Evolutionary conservation across 92 coral and sea anemone genomes (phyloP).

Genomic region (Epizoanthus fatuus): DNA sequence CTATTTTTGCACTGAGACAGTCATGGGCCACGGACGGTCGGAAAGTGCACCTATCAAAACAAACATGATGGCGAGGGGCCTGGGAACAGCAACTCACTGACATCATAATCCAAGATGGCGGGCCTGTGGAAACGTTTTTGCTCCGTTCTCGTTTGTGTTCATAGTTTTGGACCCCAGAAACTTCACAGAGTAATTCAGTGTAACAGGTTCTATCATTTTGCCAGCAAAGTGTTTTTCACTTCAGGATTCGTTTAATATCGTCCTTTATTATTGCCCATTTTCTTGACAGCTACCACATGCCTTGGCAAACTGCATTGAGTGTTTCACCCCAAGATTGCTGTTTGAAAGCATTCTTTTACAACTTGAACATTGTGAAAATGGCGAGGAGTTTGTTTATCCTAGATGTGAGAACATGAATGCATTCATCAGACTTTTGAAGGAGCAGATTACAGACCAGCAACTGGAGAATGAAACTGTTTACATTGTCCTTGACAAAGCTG

Average conservation of each 20-base stretch:
- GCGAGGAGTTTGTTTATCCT: slow-evolving; percentile 32
- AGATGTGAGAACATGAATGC: slow-evolving; percentile 96
- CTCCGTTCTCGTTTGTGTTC: too few relatives aligned
- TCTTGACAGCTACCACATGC: slow-evolving; percentile 86
- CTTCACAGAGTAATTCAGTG: too few relatives aligned
- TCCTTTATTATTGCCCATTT: neutral
- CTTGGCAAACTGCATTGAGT: slow-evolving; percentile 89
- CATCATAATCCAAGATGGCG: too few relatives aligned
- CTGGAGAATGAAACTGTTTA: slow-evolving; percentile 78
- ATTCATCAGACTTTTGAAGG: slow-evolving; percentile 81
- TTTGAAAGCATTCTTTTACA: slow-evolving; percentile 85
- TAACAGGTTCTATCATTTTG: too few relatives aligned
- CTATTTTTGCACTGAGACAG: too few relatives aligned
- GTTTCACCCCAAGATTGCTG: slow-evolving; percentile 84
- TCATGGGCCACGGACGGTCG: too few relatives aligned
- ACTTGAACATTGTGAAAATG: slow-evolving; percentile 62
- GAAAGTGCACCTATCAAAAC: too few relatives aligned
- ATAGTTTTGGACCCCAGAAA: too few relatives aligned
- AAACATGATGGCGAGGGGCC: too few relatives aligned
- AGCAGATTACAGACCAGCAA: slow-evolving; percentile 43
- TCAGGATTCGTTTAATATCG: neutral
- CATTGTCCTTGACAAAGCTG: slow-evolving; percentile 94
- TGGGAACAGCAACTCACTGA: too few relatives aligned
- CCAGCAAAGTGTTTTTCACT: too few relatives aligned
- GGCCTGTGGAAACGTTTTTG: too few relatives aligned